These are phyloP conservation scores for Syrphus vitripennis DNA, from an alignment of 2,888 invertebrate genomes.

Conservation along the genomic window DNA sequence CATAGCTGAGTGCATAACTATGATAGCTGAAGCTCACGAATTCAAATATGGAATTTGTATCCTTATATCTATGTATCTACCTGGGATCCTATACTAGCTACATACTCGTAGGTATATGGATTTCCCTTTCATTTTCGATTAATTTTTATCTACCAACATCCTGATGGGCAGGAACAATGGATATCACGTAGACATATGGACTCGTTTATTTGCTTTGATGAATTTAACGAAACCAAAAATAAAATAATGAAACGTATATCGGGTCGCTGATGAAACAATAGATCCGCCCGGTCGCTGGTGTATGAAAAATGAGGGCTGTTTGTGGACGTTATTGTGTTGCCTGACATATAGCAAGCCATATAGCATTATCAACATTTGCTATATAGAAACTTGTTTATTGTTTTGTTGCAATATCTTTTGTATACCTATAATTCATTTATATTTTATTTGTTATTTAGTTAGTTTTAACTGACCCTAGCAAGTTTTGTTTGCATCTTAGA, in stretches of 20 bases:
- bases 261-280: conserved; percentile 10
- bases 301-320: background rate
- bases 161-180: conserved; percentile 46
- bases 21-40: conserved; percentile 24
- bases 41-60: conserved; percentile 41
- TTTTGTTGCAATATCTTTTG: background rate
- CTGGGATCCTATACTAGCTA: background rate
- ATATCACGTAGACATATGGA: conserved; percentile 42
- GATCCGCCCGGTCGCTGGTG: background rate
- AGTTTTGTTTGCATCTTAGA: background rate
- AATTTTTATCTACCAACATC: conserved; percentile 62
- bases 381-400: background rate
- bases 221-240: conserved; percentile 36
- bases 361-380: background rate
- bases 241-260: conserved; percentile 3
- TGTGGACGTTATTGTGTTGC: background rate
- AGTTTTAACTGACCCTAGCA: background rate
- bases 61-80: background rate
- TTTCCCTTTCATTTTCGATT: conserved; percentile 63
- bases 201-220: conserved; percentile 55
- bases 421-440: background rate
- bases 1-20: conserved; percentile 38
- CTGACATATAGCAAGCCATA: background rate
- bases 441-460: background rate
- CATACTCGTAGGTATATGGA: no score